These are phyloP conservation scores for Heterocephalus glaber DNA, from an alignment of 2,113 vertebrate species.

Conservation along the genomic window DNA sequence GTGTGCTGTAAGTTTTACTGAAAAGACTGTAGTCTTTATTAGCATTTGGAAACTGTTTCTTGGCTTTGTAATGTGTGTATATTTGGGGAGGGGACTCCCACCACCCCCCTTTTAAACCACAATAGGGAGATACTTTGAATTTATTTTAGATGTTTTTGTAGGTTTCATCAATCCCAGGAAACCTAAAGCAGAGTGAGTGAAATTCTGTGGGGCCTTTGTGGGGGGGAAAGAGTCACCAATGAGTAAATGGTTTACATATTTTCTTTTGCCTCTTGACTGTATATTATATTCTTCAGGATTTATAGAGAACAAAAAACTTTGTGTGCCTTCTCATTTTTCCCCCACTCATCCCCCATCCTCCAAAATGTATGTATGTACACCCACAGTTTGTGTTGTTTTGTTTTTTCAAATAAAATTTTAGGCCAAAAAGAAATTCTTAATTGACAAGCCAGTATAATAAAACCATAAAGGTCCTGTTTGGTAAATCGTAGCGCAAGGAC, in stretches of 20 bases:
- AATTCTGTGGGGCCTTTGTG: background rate
- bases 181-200: slow-evolving; percentile 12
- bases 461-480: background rate
- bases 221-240: background rate
- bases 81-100: background rate
- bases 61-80: background rate
- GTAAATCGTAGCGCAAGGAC: background rate
- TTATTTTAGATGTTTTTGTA: slow-evolving; percentile 39
- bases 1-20: slow-evolving; percentile 28
- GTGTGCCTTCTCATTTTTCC: background rate
- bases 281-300: background rate
- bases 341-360: background rate
- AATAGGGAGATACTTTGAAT: background rate
- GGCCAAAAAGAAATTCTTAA: slow-evolving; percentile 18
- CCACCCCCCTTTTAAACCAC: background rate
- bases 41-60: slow-evolving; percentile 46
- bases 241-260: background rate
- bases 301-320: background rate
- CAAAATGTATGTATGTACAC: background rate
- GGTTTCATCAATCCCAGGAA: slow-evolving; percentile 9
- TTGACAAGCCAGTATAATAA: background rate
- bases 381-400: background rate
- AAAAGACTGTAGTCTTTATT: background rate
- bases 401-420: slow-evolving; percentile 45
- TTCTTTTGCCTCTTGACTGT: background rate